Evolutionary conservation across 2,113 vertebrate species (phyloP), one percentile per base, ranked within the genome.

Genomic region (Pterocles burchelli): DNA sequence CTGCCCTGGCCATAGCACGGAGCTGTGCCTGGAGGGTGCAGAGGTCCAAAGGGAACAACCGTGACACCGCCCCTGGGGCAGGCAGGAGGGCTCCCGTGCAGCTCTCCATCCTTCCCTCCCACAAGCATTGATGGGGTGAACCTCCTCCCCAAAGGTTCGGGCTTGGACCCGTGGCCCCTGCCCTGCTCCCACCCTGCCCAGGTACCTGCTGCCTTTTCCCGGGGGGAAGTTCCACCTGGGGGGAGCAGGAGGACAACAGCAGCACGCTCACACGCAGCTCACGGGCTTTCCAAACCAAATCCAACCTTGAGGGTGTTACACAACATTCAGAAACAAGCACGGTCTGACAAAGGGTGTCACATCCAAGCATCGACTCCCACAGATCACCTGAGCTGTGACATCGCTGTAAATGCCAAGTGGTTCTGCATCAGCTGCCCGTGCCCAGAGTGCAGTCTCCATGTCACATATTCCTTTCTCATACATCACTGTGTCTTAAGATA

Each of bases 401-500:
- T 33, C 43, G 96, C 96, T 96, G 96, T 96, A 94, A 92, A 88
- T 87, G 85, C 87, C 92, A 20, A 8, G 59, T 78, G 84, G 94
- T 54, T 91, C 90, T 73, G 55, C 93, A 74, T 82, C 93, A 91
- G 81, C 72, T 88, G 38, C 80, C 82, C 7, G 45, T 88, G 55
- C 59, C 89, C 55, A 36, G 89, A 46, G 49, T 74, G 89, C 20
- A n/a, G 95, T 85, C 91, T 88, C 91, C 93, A 90, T 85, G 33
- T 41, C 92, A 78, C 88, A 3, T 86, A 33, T 31, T 94, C 82
- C 75, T 94, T 51, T 83, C n/a, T 91, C 94, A 94, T 96, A 83
- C 95, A 96, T 96, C 97, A 95, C 96, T 97, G 96, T 96, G 95
- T 96, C 90, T 96, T 91, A 96, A 97, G 94, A 97, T 93, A 96